Evolutionary conservation across 2,888 invertebrate species (phyloP).

Genomic region (Caenorhabditis plicata): DNA sequence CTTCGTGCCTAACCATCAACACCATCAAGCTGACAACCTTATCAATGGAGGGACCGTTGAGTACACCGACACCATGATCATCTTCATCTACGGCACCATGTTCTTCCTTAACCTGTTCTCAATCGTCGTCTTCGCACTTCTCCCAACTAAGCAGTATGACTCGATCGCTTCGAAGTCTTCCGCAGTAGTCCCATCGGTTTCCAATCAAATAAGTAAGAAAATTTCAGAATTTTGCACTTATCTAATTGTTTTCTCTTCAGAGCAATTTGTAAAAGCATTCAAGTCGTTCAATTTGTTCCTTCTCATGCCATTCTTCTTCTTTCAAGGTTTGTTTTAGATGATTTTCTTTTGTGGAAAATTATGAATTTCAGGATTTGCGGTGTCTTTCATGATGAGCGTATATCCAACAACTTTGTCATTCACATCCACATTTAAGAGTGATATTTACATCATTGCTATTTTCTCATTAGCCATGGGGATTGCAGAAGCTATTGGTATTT

Average conservation of each 20-base stretch:
- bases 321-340: no score
- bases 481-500: slow-evolving; percentile 39
- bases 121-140: slow-evolving; percentile 31
- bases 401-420: slow-evolving; percentile 45
- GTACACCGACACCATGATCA: slow-evolving; percentile 29
- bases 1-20: slow-evolving; percentile 13
- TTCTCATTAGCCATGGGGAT: slow-evolving; percentile 39
- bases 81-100: slow-evolving; percentile 36
- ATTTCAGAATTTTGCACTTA: not conserved
- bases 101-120: slow-evolving; percentile 38
- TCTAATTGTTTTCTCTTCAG: slow-evolving; percentile 9
- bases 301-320: slow-evolving; percentile 45
- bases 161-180: slow-evolving; percentile 40
- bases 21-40: no score
- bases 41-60: slow-evolving; percentile 17
- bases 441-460: slow-evolving; percentile 39
- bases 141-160: slow-evolving; percentile 45
- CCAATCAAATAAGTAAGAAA: slow-evolving; percentile 35
- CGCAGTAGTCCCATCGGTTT: slow-evolving; percentile 27
- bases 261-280: slow-evolving; percentile 34
- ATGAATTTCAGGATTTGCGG: no score
- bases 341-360: no score
- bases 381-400: slow-evolving; percentile 44
- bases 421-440: slow-evolving; percentile 27
- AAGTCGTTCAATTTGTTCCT: slow-evolving; percentile 30